Base-by-base conservation (phyloP, 2,797 vertebrate genomes). In the Eulemur mongoz region DNA sequence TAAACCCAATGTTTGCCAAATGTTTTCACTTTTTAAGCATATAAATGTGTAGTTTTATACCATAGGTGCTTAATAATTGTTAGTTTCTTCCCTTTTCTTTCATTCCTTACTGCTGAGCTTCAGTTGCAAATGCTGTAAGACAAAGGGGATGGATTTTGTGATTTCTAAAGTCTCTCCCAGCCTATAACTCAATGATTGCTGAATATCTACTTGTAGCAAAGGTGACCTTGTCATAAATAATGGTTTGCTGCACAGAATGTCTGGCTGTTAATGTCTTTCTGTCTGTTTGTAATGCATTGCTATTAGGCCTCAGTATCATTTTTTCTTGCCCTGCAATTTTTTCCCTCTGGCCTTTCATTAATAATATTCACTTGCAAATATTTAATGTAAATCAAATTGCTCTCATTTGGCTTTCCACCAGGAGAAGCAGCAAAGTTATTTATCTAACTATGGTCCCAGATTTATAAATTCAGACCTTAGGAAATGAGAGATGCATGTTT, bases 221-320 rank as follows among this genome's bases (percentile, higher is more conserved):
- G 89, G 91, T 97, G 95, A 97, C 89, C 95, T 95, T 95, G 76
- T 95, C 84, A 86, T 95, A 95, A 97, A 92, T 91, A 93, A 95
- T 61, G 40, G n/a, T 81, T 95, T 94, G 38, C 57, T 87, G 63
- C 30, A 25, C 69, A 89, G 70, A 95, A 76, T 63, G 35, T 69
- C 81, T 92, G 73, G 48, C 45, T 59, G 12, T 69, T 96, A 89
- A 95, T 83, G 73, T 85, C 54, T 93, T 63, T 38, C 84, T 85
- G 45, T 93, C 76, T 93, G 65, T 97, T 83, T 93, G 38, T 94
- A 94, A 97, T 83, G 23, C 32, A 96, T 87, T 73, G 67, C 69
- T 92, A 69, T 67, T 82, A 86, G 69, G 15, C 40, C 35, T 94
- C 20, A 45, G 38, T 59, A 69, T 89, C 63, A 84, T 93, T 96